Percentiles rank a stretch among this genome's conserved stretches.
Conservation (phyloP, 2,113 vertebrate species). For the Copsychus sechellarum region DNA sequence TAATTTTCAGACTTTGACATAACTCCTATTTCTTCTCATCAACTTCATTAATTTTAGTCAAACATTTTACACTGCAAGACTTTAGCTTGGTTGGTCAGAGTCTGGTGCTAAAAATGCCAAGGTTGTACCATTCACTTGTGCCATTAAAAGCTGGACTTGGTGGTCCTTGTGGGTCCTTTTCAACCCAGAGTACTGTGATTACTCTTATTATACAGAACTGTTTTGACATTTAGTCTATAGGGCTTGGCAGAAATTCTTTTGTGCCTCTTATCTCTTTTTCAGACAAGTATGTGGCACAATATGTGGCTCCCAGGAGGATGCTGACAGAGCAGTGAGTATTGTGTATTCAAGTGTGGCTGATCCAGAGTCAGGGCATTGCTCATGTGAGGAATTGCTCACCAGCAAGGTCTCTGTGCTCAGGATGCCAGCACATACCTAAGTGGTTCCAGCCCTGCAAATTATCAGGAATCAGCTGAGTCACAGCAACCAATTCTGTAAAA, state of each 20-base stretch:
- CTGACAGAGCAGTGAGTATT: background rate
- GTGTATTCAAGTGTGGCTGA: background rate
- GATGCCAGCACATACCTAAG: background rate
- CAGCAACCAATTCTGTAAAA: background rate
- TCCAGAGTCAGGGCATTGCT: background rate
- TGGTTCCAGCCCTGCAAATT: background rate
- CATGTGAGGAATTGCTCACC: background rate
- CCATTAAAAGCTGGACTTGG: too few species aligned
- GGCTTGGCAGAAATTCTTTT: background rate
- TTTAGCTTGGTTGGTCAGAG: background rate
- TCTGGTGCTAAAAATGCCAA: background rate
- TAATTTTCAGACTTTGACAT: background rate
- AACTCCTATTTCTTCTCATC: background rate
- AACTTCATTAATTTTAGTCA: background rate
- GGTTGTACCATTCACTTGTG: background rate
- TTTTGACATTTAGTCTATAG: background rate
- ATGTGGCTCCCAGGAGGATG: background rate
- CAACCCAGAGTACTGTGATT: background rate
- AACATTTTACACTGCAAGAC: background rate
- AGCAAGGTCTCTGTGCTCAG: background rate
- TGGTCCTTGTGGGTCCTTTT: background rate
- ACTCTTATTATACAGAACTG: background rate
- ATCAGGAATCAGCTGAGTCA: background rate
- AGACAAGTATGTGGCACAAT: background rate
- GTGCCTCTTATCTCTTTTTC: background rate